Evolutionary conservation across 2,797 vertebrate species (phyloP).

Genomic region (Manis pentadactyla): DNA sequence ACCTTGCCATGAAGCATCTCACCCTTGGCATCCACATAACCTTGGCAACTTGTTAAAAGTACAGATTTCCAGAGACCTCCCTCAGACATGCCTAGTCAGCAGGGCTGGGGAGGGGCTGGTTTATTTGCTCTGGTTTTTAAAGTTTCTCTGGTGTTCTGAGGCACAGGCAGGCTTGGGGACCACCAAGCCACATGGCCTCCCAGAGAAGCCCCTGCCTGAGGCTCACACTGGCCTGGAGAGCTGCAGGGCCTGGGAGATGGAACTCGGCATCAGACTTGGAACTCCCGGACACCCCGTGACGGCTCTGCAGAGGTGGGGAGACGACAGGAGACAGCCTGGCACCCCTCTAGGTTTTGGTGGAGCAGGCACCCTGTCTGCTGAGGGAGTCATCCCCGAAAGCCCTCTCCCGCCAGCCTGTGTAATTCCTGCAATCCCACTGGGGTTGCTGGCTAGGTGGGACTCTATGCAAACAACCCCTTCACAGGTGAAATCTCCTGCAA

Average conservation of each 20-base stretch:
- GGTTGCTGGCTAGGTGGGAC: background rate
- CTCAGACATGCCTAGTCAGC: background rate
- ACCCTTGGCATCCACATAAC: background rate
- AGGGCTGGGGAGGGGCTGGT: background rate
- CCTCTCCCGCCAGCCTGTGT: background rate
- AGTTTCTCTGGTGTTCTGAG: background rate
- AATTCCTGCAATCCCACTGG: background rate
- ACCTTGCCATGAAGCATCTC: background rate
- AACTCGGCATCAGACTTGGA: rapidly evolving
- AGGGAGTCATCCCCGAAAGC: background rate
- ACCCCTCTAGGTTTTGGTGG: background rate
- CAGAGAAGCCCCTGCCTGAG: rapidly evolving
- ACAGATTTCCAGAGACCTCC: background rate
- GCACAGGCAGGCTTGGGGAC: background rate
- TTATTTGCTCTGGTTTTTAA: background rate
- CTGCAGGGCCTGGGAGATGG: background rate
- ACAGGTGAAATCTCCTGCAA: background rate
- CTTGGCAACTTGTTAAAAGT: background rate
- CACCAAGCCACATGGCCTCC: background rate
- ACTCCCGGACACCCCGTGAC: background rate
- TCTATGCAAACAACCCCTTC: background rate
- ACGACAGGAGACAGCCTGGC: background rate
- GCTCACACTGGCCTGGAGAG: background rate
- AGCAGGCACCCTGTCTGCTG: background rate
- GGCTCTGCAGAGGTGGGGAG: background rate